These are phyloP conservation scores for Thaumatotibia leucotreta DNA, from an alignment of 1,140 invertebrate species.

Conservation along the genomic window DNA sequence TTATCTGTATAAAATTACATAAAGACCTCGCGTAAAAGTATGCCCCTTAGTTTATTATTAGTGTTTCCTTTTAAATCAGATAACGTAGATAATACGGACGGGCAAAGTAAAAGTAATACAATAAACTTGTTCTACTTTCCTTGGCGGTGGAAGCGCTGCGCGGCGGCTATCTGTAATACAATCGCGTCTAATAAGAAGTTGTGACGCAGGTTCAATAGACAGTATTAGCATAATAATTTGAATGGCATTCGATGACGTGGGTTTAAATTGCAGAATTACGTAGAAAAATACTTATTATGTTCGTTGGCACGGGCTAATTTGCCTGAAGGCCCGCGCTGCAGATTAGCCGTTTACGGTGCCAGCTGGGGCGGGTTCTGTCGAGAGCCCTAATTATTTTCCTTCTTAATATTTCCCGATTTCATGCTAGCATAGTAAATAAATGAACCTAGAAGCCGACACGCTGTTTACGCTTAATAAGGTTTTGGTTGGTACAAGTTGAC, in stretches of 20 bases:
- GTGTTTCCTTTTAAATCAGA: not conserved
- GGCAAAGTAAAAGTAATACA: not conserved
- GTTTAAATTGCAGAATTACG: conserved; percentile 17
- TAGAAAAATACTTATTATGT: not conserved
- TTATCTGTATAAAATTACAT: too few relatives aligned
- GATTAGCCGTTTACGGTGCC: not conserved
- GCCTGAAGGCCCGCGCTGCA: not conserved
- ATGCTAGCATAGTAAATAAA: not conserved
- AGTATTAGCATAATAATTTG: conserved; percentile 38
- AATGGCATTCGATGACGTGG: conserved; percentile 21
- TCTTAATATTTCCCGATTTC: not conserved
- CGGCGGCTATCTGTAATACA: conserved; percentile 33
- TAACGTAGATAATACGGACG: not conserved
- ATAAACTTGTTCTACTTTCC: conserved; percentile 9
- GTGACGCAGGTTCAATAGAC: conserved; percentile 38
- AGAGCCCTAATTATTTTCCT: not conserved
- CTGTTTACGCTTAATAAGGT: too few relatives aligned
- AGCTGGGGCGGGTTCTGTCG: not conserved
- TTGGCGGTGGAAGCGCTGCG: not conserved
- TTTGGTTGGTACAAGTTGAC: too few relatives aligned
- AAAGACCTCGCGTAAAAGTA: too few relatives aligned
- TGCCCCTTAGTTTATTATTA: not conserved
- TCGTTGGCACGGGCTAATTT: not conserved
- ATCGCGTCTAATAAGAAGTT: conserved; percentile 38
- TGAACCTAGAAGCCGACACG: too few relatives aligned